A percentile compares a stretch with the other conserved stretches of the same genome.
These are phyloP conservation scores for Globia sparganii DNA, from an alignment of 2,888 invertebrate species.

Conservation along the genomic window DNA sequence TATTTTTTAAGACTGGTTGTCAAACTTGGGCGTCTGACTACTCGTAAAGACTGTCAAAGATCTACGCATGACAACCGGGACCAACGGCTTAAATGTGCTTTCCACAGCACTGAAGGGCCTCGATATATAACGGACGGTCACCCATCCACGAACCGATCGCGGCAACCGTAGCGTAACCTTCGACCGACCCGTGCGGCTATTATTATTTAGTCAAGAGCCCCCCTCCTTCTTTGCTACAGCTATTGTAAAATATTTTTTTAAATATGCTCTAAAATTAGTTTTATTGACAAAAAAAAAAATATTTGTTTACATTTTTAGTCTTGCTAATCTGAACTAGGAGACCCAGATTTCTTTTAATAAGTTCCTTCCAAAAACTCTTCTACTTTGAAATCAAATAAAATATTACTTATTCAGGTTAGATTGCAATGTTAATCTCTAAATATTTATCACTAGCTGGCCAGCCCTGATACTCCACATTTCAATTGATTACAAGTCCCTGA, in stretches of 20 bases:
- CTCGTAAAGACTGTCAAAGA: not conserved
- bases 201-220: not conserved
- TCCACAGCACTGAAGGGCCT: not conserved
- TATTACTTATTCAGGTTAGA: conserved; percentile 4
- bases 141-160: not conserved
- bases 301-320: conserved; percentile 5
- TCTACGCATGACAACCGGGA: not conserved
- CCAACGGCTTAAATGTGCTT: not conserved
- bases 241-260: not conserved
- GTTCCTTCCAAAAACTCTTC: not conserved
- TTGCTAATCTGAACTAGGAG: not conserved
- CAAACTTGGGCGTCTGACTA: not conserved
- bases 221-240: not conserved
- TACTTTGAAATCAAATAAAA: conserved; percentile 1
- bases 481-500: conserved; percentile 19
- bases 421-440: conserved; percentile 18
- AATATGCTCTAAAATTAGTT: not conserved
- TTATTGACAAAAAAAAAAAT: not conserved
- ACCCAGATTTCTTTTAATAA: not conserved
- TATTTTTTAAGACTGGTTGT: too few species aligned
- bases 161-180: not conserved
- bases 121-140: not conserved
- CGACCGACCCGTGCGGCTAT: not conserved
- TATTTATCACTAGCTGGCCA: conserved; percentile 19
- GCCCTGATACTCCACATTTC: conserved; percentile 34